Base-by-base conservation (phyloP, 2,888 invertebrate genomes). In the Drosophila mimetica region DNA sequence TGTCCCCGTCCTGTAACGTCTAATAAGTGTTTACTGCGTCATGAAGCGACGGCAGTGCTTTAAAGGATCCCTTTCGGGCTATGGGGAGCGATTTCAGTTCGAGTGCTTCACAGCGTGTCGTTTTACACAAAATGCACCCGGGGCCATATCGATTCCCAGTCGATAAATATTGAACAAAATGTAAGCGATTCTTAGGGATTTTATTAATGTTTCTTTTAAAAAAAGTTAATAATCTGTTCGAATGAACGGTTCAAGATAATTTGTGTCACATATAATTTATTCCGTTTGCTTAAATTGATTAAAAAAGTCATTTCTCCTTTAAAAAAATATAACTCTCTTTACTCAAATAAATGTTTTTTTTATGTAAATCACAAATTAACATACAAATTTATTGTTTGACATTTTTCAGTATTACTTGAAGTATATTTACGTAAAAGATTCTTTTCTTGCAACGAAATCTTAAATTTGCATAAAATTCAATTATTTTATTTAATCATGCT, bases 21-120 rank as follows among this genome's bases (percentile, higher is more conserved):
- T 86, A 85, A 84, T 88, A 84, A 84, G 86, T 86, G 75, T 87
- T 82, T 88, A 82, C 86, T 74, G 66, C 79, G 79, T 77, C 83
- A 76, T 60, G 60, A 58, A 70, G 63, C 80, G 66, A 25, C 64
- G 63, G 71, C 77, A 72, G 55, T 76, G 73, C 80, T 77, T 83
- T 80, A 85, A 79, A 79, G 60, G 61, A 52, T 46, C 36, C 48
- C 25, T 30, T 37, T 53, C 44, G 20, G 37, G 39, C 16, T 30
- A 37, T 6, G 30, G 16, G 34, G 14, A 36, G 41, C 55, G 50
- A 32, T 28, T 37, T 34, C 41, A 32, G 52, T 42, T 53, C 48
- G 48, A 55, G 52, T 60, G 37, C 54, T 60, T 48, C 47, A 53
- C 52, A 65, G 51, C 42, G 54, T 65, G 70, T 70, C 69, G 55